phyloP scores from a whole-genome alignment of 2,888 invertebrate genomes.

The Philaethria dido region DNA sequence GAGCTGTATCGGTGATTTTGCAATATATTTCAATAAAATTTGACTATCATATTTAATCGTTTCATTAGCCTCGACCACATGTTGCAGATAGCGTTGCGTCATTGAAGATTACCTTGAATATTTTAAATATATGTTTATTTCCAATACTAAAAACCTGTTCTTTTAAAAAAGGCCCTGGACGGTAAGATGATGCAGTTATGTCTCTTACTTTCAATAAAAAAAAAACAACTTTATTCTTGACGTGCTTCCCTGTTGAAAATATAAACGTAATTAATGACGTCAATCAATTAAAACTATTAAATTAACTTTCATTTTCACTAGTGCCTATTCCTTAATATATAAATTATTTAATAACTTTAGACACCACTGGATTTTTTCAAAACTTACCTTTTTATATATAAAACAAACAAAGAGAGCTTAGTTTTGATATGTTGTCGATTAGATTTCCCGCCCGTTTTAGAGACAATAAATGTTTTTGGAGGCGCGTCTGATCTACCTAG shows the following conservation, averaged over 20 bases:
- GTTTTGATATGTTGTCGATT: too few species aligned
- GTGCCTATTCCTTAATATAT: too few species aligned
- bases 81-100: slow-evolving; percentile 26
- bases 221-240: neutral
- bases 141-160: neutral
- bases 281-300: neutral
- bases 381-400: too few species aligned
- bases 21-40: slow-evolving; percentile 53
- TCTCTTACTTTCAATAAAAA: slow-evolving; percentile 20
- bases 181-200: neutral
- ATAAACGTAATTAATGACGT: neutral
- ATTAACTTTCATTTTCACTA: too few species aligned
- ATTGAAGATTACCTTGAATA: slow-evolving; percentile 30
- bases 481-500: too few species aligned
- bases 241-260: neutral
- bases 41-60: slow-evolving; percentile 33
- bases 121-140: slow-evolving; percentile 9
- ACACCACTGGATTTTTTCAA: too few species aligned
- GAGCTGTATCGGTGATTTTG: slow-evolving; percentile 25
- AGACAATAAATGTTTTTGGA: too few species aligned
- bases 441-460: too few species aligned
- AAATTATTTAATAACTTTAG: too few species aligned
- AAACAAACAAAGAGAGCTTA: too few species aligned
- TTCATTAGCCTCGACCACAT: slow-evolving; percentile 36
- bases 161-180: neutral